Evolutionary conservation across 2,797 vertebrate species (phyloP).

Genomic region (Pagetopsis macropterus): DNA sequence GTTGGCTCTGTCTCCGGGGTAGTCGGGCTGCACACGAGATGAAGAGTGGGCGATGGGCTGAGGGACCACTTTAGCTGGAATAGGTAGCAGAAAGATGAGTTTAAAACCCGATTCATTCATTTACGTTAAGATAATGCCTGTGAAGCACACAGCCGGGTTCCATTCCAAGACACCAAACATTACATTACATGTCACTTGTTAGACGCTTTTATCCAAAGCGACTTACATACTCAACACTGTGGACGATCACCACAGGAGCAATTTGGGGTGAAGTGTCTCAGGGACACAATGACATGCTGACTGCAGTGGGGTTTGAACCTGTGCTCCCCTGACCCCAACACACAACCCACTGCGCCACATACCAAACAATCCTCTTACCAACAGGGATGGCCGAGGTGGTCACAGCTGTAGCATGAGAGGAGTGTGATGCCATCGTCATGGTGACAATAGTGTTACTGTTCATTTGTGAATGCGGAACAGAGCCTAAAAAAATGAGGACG

Average conservation of each 20-base stretch:
- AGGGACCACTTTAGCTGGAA: slow-evolving; percentile 96
- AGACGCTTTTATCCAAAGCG: no score
- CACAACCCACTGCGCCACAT: background rate
- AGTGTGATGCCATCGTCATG: slow-evolving; percentile 97
- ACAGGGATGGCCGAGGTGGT: slow-evolving; percentile 98
- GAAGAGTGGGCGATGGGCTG: slow-evolving; percentile 97
- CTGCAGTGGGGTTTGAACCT: no score
- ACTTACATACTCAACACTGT: no score
- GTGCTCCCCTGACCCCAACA: no score
- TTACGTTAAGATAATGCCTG: background rate
- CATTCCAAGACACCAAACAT: background rate
- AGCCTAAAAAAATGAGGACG: slow-evolving; percentile 78
- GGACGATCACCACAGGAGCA: no score
- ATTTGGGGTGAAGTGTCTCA: no score
- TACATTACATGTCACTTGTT: no score
- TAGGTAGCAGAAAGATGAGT: background rate
- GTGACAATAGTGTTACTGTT: slow-evolving; percentile 94
- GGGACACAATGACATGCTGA: no score
- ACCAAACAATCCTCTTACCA: slow-evolving; percentile 83
- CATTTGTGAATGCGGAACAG: slow-evolving; percentile 93
- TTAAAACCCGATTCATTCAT: background rate
- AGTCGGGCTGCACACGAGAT: slow-evolving; percentile 94
- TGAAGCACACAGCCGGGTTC: background rate
- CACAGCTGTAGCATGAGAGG: slow-evolving; percentile 95
- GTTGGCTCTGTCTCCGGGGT: slow-evolving; percentile 91